Evolutionary conservation across 2,797 vertebrate species (phyloP).

Genomic region (Pseudocheirus occidentalis): DNA sequence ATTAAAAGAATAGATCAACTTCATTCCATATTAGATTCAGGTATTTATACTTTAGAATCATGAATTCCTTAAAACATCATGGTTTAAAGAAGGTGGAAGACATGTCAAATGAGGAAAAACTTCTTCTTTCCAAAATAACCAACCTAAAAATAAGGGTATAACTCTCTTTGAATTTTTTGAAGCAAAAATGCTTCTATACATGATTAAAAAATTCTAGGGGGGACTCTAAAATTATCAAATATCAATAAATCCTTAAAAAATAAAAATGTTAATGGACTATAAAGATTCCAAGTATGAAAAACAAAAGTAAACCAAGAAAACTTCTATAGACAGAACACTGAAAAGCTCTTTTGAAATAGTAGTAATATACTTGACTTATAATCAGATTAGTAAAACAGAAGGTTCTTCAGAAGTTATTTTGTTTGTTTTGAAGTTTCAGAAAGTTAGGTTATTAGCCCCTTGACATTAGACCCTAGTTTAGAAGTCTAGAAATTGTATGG

Average conservation of each 20-base stretch:
- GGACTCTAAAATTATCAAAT: not conserved
- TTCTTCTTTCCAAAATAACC: not conserved
- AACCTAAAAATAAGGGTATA: not conserved
- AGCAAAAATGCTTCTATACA: not conserved
- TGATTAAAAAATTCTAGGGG: not conserved
- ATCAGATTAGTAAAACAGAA: not conserved
- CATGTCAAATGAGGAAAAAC: slow-evolving; percentile 6
- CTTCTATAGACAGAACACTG: not conserved
- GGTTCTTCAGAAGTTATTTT: not conserved
- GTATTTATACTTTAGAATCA: slow-evolving; percentile 42
- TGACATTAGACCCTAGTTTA: not conserved
- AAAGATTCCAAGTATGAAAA: slow-evolving; percentile 12
- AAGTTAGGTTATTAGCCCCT: not conserved
- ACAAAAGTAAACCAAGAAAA: slow-evolving; percentile 39
- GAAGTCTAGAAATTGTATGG: slow-evolving; percentile 15
- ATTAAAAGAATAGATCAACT: slow-evolving; percentile 19
- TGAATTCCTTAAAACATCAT: not conserved
- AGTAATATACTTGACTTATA: slow-evolving; percentile 1
- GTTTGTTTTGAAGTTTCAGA: slow-evolving; percentile 5
- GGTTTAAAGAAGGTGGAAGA: not conserved
- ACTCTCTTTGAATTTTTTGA: not conserved
- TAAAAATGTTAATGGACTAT: not conserved
- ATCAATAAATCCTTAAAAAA: slow-evolving; percentile 26
- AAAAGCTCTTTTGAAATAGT: slow-evolving; percentile 41
- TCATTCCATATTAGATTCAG: slow-evolving; percentile 24